phyloP scores from a whole-genome alignment of 37 sponge, comb jelly and placozoan genomes.

The Bolinopsis microptera region DNA sequence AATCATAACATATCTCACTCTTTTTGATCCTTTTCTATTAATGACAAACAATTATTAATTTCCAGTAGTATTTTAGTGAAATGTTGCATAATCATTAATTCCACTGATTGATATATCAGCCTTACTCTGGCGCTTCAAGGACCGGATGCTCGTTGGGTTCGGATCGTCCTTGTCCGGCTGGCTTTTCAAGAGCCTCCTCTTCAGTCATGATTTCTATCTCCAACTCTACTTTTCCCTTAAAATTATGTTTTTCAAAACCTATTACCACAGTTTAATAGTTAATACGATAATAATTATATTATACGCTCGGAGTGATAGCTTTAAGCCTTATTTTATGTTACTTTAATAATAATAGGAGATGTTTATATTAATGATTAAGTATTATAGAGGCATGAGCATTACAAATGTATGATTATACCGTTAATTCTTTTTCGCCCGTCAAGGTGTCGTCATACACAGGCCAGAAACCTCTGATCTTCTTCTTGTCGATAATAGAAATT shows the following conservation, averaged over 20 bases:
- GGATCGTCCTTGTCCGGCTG: constrained; percentile 20
- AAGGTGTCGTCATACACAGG: constrained; percentile 32
- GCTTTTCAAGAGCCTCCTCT: constrained; percentile 37
- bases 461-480: constrained; percentile 35
- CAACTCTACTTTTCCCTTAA: constrained; percentile 62
- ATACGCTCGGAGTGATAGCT: neutral
- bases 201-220: constrained; percentile 51
- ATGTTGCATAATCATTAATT: too few relatives aligned
- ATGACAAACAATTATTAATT: too few relatives aligned
- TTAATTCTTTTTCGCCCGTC: constrained; percentile 21
- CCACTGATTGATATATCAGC: too few relatives aligned
- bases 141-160: neutral
- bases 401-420: too few relatives aligned
- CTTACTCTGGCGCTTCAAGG: constrained; percentile 53
- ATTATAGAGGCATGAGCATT: too few relatives aligned
- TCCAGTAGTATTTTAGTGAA: neutral
- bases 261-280: too few relatives aligned
- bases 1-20: too few relatives aligned
- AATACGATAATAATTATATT: neutral
- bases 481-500: constrained; percentile 42
- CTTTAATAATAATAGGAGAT: neutral
- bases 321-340: neutral
- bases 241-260: too few relatives aligned
- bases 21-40: too few relatives aligned
- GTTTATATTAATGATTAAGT: too few relatives aligned